Conservation (phyloP, 2,888 invertebrate species). For the Eupeodes luniger region DNA sequence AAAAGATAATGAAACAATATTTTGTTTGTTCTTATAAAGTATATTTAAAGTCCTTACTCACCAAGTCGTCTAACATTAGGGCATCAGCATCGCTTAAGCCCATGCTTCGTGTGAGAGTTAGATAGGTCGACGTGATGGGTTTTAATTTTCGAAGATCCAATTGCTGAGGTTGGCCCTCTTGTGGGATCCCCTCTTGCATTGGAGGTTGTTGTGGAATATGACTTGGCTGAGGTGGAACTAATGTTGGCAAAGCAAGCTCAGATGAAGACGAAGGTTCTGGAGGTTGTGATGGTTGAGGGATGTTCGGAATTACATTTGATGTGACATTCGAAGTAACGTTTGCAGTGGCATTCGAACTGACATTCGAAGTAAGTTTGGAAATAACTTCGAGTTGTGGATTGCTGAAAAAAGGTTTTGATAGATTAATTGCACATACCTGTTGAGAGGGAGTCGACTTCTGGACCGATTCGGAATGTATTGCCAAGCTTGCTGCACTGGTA, state of each 20-base stretch:
- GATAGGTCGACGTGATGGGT: conserved; percentile 95
- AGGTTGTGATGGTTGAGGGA: background rate
- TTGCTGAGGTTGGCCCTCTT: conserved; percentile 12
- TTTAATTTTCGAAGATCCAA: conserved; percentile 86
- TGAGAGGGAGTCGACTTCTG: conserved; percentile 48
- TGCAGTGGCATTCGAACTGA: conserved; percentile 8
- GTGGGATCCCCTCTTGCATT: background rate
- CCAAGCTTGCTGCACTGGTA: conserved; percentile 46
- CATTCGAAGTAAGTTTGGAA: background rate
- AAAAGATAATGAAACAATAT: conserved; percentile 16
- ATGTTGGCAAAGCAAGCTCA: conserved; percentile 1
- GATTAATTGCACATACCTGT: conserved; percentile 80
- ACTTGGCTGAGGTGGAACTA: background rate
- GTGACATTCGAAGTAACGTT: background rate
- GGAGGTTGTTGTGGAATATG: background rate
- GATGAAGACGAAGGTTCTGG: background rate
- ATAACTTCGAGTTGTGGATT: conserved; percentile 5
- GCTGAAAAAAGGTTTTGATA: conserved; percentile 81
- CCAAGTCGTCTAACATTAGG: conserved; percentile 86
- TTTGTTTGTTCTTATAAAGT: conserved; percentile 78
- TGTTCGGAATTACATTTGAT: background rate
- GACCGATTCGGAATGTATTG: conserved; percentile 69
- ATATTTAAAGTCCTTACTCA: conserved; percentile 85
- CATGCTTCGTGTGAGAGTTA: conserved; percentile 92
- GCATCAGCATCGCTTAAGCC: conserved; percentile 87